These are phyloP conservation scores for Ophiothrix spiculata DNA, from an alignment of 35 echinoderm and acorn worm species.

Conservation along the genomic window DNA sequence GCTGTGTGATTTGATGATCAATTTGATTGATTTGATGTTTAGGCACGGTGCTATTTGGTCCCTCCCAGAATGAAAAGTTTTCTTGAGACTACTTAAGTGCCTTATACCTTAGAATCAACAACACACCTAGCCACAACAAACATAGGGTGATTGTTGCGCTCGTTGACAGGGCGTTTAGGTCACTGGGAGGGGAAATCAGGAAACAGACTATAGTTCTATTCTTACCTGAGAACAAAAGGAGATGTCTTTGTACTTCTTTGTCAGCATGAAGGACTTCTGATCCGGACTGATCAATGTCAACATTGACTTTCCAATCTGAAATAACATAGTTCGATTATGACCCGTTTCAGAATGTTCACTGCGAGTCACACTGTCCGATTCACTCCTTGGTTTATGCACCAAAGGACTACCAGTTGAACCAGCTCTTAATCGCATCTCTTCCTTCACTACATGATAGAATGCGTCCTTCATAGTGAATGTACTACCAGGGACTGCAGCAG, in stretches of 20 bases:
- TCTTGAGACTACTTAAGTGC: no score
- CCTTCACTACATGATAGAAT: neutral
- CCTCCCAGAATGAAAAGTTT: no score
- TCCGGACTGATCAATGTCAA: conserved; percentile 88
- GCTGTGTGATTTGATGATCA: no score
- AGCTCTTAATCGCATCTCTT: neutral
- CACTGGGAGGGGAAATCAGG: neutral
- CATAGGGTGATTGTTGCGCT: no score
- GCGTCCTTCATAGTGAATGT: neutral
- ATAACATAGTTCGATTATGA: conserved; percentile 82
- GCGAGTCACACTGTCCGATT: conserved; percentile 2
- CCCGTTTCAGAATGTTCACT: conserved; percentile 3
- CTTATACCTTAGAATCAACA: no score
- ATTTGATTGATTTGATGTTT: no score
- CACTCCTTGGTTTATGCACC: neutral
- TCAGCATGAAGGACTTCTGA: conserved; percentile 85
- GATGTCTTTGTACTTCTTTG: conserved; percentile 93
- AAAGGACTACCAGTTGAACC: neutral
- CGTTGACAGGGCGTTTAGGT: no score
- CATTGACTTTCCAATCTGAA: conserved; percentile 79
- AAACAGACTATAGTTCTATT: neutral
- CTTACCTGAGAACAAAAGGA: conserved; percentile 98
- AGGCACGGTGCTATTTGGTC: no score
- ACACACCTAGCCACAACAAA: no score
- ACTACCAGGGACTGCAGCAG: neutral